phyloP scores from a whole-genome alignment of 2,113 vertebrate species.

The Protobothrops mucrosquamatus region DNA sequence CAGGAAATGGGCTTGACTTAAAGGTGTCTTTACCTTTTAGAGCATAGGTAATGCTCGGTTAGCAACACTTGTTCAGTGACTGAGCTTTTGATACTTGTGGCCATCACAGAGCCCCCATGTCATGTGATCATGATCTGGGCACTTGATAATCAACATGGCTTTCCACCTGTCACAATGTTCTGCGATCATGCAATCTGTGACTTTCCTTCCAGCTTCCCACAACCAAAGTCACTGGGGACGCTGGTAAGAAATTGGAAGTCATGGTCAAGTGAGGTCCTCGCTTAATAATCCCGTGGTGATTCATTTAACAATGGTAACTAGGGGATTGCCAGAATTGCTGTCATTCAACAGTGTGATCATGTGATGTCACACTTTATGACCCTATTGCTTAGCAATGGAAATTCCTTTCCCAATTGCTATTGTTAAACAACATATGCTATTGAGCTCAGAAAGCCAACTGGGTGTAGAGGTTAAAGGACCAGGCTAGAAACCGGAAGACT shows the following conservation, averaged over 20 bases:
- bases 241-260: neutral
- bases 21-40: neutral
- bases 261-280: neutral
- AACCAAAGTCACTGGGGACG: neutral
- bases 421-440: neutral
- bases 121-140: neutral
- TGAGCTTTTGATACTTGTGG: neutral
- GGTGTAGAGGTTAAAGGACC: neutral
- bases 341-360: neutral
- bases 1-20: neutral
- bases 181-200: neutral
- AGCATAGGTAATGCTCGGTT: neutral
- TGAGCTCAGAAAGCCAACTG: neutral
- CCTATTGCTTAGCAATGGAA: neutral
- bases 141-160: neutral
- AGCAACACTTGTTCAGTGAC: neutral
- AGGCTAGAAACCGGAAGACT: neutral
- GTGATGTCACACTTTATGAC: too few relatives aligned
- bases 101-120: neutral
- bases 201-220: neutral
- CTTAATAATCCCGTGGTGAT: neutral
- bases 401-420: neutral
- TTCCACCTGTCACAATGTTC: neutral
- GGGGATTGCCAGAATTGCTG: neutral
- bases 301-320: neutral